A percentile compares a stretch with the other conserved stretches of the same genome.
Evolutionary conservation across 2,888 invertebrate genomes (phyloP).

Genomic region (Holacanthella duospinosa): DNA sequence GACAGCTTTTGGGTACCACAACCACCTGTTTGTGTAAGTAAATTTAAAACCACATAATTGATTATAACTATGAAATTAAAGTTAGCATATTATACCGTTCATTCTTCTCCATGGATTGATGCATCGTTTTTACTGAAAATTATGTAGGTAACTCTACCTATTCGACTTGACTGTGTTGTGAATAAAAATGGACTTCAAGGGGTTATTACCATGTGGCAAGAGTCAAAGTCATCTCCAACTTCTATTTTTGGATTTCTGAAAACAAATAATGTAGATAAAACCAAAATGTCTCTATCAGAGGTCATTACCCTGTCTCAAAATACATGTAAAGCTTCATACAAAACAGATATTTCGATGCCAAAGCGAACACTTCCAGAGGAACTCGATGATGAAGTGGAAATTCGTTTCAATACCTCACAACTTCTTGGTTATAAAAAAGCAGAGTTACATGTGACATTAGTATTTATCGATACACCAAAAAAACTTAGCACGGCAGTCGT

Average conservation of each 20-base stretch:
- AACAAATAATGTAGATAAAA: background rate
- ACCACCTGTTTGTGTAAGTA: constrained; percentile 29
- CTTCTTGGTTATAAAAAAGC: constrained; percentile 28
- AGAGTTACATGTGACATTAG: constrained; percentile 29
- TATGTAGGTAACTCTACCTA: constrained; percentile 18
- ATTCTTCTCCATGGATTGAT: no score
- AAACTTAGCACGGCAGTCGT: constrained; percentile 29
- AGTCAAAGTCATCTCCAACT: constrained; percentile 13
- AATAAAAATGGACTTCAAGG: constrained; percentile 26
- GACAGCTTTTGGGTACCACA: constrained; percentile 21
- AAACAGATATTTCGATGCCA: background rate
- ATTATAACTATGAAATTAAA: background rate
- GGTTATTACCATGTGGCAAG: constrained; percentile 29
- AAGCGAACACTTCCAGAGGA: background rate
- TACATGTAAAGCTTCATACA: background rate
- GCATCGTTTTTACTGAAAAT: no score
- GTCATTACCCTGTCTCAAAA: background rate
- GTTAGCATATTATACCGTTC: no score
- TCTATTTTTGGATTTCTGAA: constrained; percentile 22
- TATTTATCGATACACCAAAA: constrained; percentile 23
- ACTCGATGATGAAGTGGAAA: constrained; percentile 9
- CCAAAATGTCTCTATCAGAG: background rate
- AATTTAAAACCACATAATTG: background rate
- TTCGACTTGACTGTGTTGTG: constrained; percentile 28
- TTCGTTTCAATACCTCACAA: constrained; percentile 21